Percentiles rank a stretch among this genome's conserved stretches.
Evolutionary conservation across 2,888 invertebrate species (phyloP).

Genomic region (Poecilobothrus nobilitatus): DNA sequence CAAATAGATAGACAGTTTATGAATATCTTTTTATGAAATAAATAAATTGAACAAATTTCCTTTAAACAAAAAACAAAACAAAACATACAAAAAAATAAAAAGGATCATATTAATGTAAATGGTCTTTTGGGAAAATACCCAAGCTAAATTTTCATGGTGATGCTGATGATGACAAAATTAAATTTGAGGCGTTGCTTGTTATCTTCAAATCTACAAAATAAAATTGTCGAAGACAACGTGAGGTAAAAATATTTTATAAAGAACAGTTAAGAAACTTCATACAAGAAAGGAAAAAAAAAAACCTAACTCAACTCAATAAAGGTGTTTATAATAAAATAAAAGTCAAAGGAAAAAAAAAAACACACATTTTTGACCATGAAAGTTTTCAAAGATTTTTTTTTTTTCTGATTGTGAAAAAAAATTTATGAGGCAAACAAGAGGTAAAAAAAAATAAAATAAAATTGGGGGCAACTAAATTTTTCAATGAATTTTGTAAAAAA

Average conservation of each 20-base stretch:
- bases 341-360: no score
- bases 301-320: background rate
- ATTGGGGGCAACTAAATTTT: background rate
- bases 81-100: background rate
- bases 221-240: no score
- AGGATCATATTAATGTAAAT: background rate
- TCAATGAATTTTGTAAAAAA: background rate
- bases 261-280: no score
- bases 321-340: background rate
- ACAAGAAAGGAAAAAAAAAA: background rate
- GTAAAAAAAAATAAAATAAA: background rate
- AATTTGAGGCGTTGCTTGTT: background rate
- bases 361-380: background rate
- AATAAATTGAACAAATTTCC: no score
- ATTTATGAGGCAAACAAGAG: background rate
- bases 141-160: background rate
- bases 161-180: background rate
- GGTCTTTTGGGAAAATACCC: slow-evolving; percentile 4
- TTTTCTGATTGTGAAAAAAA: background rate
- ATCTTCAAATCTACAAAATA: no score
- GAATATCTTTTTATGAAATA: no score
- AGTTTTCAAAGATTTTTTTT: background rate
- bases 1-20: no score
- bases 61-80: background rate
- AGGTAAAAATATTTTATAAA: background rate